Percentiles rank a stretch among this genome's conserved stretches.
phyloP scores from a whole-genome alignment of 35 echinoderm and acorn worm species.

The Ophiothrix spiculata region DNA sequence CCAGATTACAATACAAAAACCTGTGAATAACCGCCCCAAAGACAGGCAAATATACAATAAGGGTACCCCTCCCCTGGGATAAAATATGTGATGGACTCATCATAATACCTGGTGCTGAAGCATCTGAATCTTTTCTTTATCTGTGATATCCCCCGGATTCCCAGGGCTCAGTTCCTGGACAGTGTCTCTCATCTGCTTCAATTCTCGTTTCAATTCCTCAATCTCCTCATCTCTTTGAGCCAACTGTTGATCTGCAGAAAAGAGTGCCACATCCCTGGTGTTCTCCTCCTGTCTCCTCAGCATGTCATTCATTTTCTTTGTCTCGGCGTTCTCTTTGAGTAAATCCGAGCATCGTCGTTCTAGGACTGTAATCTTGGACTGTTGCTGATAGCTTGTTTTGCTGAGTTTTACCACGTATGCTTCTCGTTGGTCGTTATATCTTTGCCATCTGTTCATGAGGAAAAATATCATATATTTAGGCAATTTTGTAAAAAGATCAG shows the following conservation, averaged over 20 bases:
- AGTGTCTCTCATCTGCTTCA: background rate
- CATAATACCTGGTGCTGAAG: conserved; percentile 14
- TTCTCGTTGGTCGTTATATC: conserved; percentile 33
- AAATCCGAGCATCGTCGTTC: conserved; percentile 4
- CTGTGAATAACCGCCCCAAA: background rate
- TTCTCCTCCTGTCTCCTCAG: background rate
- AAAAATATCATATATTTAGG: too few species aligned
- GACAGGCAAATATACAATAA: background rate
- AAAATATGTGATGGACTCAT: background rate
- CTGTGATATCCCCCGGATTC: background rate
- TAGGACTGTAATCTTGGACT: conserved; percentile 31
- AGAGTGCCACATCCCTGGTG: background rate
- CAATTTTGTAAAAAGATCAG: too few species aligned
- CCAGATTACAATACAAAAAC: background rate
- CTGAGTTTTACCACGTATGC: conserved; percentile 21
- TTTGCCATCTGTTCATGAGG: conserved; percentile 30
- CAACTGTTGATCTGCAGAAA: conserved; percentile 15
- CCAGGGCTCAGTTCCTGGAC: background rate
- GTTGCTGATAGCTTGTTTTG: conserved; percentile 34
- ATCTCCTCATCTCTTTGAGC: conserved; percentile 13
- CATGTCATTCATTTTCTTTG: conserved; percentile 7
- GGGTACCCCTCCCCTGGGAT: background rate
- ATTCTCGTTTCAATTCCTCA: background rate
- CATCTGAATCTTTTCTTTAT: conserved; percentile 22
- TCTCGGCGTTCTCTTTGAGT: background rate